phyloP scores from a whole-genome alignment of 2,113 vertebrate genomes.

The Istiophorus platypterus region DNA sequence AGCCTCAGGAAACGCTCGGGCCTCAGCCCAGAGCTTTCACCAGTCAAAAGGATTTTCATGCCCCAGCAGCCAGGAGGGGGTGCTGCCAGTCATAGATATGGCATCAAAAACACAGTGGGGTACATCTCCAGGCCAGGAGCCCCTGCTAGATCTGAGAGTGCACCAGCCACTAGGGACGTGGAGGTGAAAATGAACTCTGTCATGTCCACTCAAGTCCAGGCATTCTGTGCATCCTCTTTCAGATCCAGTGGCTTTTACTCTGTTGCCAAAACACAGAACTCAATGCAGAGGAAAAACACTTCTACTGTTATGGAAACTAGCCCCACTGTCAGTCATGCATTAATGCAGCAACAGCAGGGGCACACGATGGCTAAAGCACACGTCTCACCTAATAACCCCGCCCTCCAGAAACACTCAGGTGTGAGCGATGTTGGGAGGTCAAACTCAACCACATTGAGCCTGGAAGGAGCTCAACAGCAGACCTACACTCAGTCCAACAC shows the following conservation, averaged over 20 bases:
- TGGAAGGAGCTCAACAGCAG: conserved; percentile 84
- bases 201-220: conserved; percentile 68
- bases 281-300: conserved; percentile 88
- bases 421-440: conserved; percentile 84
- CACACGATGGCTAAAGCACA: conserved; percentile 85
- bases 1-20: conserved; percentile 92
- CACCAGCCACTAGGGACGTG: conserved; percentile 83
- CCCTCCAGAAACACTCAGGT: conserved; percentile 79
- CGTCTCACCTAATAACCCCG: conserved; percentile 78
- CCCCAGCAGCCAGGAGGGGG: conserved; percentile 83
- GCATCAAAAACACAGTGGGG: conserved; percentile 65
- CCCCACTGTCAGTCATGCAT: conserved; percentile 84
- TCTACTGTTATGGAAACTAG: conserved; percentile 86
- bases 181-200: conserved; percentile 79
- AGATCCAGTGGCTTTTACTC: conserved; percentile 83
- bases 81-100: conserved; percentile 76
- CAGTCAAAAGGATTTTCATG: conserved; percentile 91
- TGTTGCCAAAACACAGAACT: conserved; percentile 84
- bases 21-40: conserved; percentile 87
- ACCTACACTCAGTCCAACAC: conserved; percentile 80
- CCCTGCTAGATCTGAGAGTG: conserved; percentile 84
- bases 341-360: conserved; percentile 87
- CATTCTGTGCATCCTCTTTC: conserved; percentile 80
- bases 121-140: conserved; percentile 80
- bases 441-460: conserved; percentile 81